These are phyloP conservation scores for Phodopus roborovskii DNA, from an alignment of 2,113 vertebrate species.

Conservation along the genomic window DNA sequence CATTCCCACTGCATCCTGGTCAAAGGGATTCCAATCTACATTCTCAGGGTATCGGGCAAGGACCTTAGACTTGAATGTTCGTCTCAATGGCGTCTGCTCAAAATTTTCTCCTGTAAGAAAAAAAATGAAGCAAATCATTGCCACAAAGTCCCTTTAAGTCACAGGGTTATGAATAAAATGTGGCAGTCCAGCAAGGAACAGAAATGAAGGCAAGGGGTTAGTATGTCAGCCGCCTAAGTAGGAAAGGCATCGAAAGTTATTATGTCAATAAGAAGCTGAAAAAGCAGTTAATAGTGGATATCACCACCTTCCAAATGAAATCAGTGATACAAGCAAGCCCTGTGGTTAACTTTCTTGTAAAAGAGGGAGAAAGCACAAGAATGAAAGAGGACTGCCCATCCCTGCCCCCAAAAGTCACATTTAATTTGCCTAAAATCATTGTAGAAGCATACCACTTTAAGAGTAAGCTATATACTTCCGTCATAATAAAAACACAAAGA, in stretches of 20 bases:
- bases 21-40: conserved; percentile 99
- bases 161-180: conserved; percentile 18
- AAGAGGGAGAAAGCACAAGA: conserved; percentile 54
- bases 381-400: conserved; percentile 42
- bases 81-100: conserved; percentile 98
- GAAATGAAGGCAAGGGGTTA: conserved; percentile 80
- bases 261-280: conserved; percentile 78
- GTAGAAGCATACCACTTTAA: conserved; percentile 67
- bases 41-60: conserved; percentile 98
- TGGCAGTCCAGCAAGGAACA: conserved; percentile 80
- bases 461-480: conserved; percentile 56
- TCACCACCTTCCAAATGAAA: conserved; percentile 73
- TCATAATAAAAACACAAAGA: conserved; percentile 66
- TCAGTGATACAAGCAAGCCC: conserved; percentile 55
- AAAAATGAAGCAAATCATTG: conserved; percentile 75
- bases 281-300: conserved; percentile 70
- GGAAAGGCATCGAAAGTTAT: conserved; percentile 82
- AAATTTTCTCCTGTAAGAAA: conserved; percentile 96
- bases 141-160: conserved; percentile 40
- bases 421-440: conserved; percentile 62
- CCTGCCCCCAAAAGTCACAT: not conserved
- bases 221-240: conserved; percentile 82
- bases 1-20: conserved; percentile 99
- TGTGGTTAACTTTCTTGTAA: conserved; percentile 59
- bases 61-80: conserved; percentile 99